Evolutionary conservation across 2,888 invertebrate species (phyloP).

Genomic region (Drosophila suboccidentalis): DNA sequence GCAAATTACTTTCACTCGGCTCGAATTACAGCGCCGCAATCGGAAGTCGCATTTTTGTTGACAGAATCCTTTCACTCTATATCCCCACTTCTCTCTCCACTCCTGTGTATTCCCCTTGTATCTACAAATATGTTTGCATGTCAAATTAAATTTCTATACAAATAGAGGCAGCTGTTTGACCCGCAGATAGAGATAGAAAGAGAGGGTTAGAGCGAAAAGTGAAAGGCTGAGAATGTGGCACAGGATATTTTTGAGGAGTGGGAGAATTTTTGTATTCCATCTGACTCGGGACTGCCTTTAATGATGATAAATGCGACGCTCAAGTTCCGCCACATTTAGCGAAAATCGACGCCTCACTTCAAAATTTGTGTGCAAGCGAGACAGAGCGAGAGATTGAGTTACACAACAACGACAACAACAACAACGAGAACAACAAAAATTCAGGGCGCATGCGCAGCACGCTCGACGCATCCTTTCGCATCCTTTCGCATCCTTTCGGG

Average conservation of each 20-base stretch:
- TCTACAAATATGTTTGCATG: conserved; percentile 71
- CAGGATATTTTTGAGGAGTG: not conserved
- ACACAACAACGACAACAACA: conserved; percentile 68
- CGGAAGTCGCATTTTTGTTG: conserved; percentile 54
- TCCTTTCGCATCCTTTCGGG: conserved; percentile 25
- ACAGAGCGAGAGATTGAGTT: conserved; percentile 60
- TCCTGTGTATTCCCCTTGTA: too few species aligned
- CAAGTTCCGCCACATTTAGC: conserved; percentile 79
- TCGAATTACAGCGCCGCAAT: conserved; percentile 55
- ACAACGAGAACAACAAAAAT: conserved; percentile 9
- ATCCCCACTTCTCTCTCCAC: not conserved
- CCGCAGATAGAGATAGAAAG: conserved; percentile 52
- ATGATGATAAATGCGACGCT: conserved; percentile 80
- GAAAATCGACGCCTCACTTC: conserved; percentile 33
- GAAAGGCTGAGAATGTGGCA: conserved; percentile 43
- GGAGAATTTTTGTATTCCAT: conserved; percentile 1
- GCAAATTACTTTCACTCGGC: conserved; percentile 78
- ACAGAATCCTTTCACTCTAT: conserved; percentile 74
- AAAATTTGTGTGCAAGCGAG: conserved; percentile 16
- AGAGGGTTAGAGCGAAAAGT: not conserved
- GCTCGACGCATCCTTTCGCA: conserved; percentile 51
- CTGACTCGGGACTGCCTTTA: conserved; percentile 59
- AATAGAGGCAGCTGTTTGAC: conserved; percentile 62
- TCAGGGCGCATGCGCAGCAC: conserved; percentile 76
- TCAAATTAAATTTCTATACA: conserved; percentile 81